A percentile compares a stretch with the other conserved stretches of the same genome.
Evolutionary conservation across 2,113 vertebrate genomes (phyloP).

Genomic region (Sterrhoptilus dennistouni): DNA sequence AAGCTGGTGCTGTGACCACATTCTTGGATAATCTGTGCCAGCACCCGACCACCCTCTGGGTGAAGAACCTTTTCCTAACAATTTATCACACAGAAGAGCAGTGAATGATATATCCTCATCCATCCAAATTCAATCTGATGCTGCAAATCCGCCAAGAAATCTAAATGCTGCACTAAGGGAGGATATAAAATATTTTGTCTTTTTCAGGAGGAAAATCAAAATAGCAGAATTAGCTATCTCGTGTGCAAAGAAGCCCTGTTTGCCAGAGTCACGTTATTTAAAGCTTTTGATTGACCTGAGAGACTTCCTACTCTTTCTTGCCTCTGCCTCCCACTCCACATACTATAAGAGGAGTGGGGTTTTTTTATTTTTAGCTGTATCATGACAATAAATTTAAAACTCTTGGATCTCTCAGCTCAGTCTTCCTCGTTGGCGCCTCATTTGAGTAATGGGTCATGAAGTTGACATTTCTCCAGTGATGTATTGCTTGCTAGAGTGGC

Average conservation of each 20-base stretch:
- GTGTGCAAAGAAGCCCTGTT: not conserved
- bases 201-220: not conserved
- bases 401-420: not conserved
- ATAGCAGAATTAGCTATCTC: not conserved
- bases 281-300: conserved; percentile 25
- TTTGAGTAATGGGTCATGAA: conserved; percentile 54
- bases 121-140: not conserved
- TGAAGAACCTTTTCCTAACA: not conserved
- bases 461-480: conserved; percentile 48
- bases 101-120: not conserved
- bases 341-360: not conserved
- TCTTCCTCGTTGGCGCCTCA: conserved; percentile 29
- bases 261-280: conserved; percentile 29
- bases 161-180: not conserved
- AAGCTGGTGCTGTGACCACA: not conserved
- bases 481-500: conserved; percentile 35
- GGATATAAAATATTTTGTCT: not conserved
- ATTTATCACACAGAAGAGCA: not conserved
- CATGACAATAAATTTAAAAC: conserved; percentile 40
- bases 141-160: not conserved
- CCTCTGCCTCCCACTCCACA: not conserved
- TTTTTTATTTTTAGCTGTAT: conserved; percentile 22
- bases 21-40: not conserved
- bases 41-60: not conserved
- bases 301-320: conserved; percentile 13